Base-by-base conservation (phyloP, 2,888 invertebrate species). In the Stenoptilia bipunctidactyla region DNA sequence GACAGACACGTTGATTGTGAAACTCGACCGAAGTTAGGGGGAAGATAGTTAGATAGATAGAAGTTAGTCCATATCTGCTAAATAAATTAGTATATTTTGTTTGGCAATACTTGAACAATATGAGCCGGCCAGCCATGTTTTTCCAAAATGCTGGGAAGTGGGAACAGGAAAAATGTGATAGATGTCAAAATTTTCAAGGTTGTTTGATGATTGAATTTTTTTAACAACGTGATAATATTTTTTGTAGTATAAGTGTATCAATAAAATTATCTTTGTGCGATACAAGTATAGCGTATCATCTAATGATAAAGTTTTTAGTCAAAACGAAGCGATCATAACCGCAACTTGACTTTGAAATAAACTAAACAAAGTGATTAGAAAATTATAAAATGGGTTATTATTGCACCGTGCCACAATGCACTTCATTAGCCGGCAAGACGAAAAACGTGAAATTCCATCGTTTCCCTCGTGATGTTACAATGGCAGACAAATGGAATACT, bases 121-220 rank as follows among this genome's bases (percentile, higher is more conserved):
- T n/a, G n/a, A n/a, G n/a, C n/a, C n/a, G n/a, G n/a, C n/a, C n/a
- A 47, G 67, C 67, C 66, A 67, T 67, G 66, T 66, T 61, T 62
- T 54, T 41, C 14, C 34, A 70, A 70, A 65, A 68, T 69, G 67
- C 56, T 63, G 67, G 61, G 69, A 68, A 71, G 57, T 61, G 61
- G 61, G 63, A 57, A 61, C 58, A 56, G 69, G 70, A 75, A 34
- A 34, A 34, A 34, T 9, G 34, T 34, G 34, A 34, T 30, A 30
- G 12, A 30, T 34, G 34, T 34, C 34, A 34, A 34, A 34, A 34
- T 34, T 34, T 34, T 79, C 82, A 79, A 80, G 77, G 77, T 75
- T 76, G 71, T 76, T 74, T 72, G 74, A 79, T 80, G 83, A 82
- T 79, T 66, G 67, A 72, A 71, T 75, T 77, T 75, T 70, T 65